Base-by-base conservation (phyloP, 2,113 vertebrate species). In the Psophia crepitans region DNA sequence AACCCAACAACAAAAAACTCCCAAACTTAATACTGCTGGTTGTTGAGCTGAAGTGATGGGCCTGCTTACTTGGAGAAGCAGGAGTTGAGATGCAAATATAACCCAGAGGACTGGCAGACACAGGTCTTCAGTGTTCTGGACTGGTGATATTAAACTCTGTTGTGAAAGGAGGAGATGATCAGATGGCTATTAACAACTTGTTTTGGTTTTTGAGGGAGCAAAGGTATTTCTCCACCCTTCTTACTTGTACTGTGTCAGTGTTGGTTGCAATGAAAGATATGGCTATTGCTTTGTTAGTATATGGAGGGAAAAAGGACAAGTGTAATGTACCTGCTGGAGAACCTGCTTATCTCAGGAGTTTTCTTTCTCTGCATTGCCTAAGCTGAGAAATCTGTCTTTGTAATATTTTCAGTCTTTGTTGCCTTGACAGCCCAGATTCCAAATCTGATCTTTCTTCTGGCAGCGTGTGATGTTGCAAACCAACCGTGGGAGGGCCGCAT, bases 371-470 rank as follows among this genome's bases (percentile, higher is more conserved):
- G n/a, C 9, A 9, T 89, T 91, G 56, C 46, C 61, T 41, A 75
- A 87, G 51, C 35, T 69, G 60, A 84, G 73, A 93, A 78, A 74
- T 51, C 32, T 9, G 1, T 70, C 83, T 60, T 78, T 5, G 0
- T 75, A 84, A 71, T 12, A n/a, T 78, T 75, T 87, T 88, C 43
- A 51, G 46, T 37, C 54, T 76, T 85, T 53, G 84, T 70, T 93
- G 76, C 64, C 76, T 91, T 88, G 86, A 66, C 69, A 92, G 69
- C 74, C 76, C 44, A 39, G n/a, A 60, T 87, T 82, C 53, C 77
- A 91, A 82, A 90, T 87, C 57, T 92, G 80, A 79, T 95, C 35
- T 80, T 73, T 80, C 76, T 88, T 51, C 80, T 84, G 87, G 89
- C 89, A 76, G 23, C 6, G 28, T 53, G 27, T 87, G 74, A 82